Base-by-base conservation (phyloP, 2,797 vertebrate species). In the Pangasius djambal region DNA sequence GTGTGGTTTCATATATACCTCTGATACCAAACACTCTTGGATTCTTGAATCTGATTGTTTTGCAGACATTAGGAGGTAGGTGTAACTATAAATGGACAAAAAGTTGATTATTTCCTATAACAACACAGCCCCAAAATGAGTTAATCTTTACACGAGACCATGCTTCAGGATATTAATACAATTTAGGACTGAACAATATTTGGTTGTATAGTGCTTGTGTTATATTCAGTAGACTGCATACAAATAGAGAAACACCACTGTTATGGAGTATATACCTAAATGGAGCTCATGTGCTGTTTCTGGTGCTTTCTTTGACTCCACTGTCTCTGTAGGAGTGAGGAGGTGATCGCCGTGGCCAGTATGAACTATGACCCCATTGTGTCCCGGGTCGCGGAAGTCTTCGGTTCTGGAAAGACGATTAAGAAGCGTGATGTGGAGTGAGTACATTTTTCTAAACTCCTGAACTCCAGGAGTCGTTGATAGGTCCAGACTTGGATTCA, bases 281-380 rank as follows among this genome's bases (percentile, higher is more conserved):
- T 22, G 22, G 77, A 79, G 50, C 50, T 78, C 65, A 85, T 87
- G 79, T 20, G 88, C 48, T 90, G 85, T 87, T 52, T 79, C 65
- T 83, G 90, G 61, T 87, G 63, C 93, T 88, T 89, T 89, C 92
- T 92, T 69, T 50, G 40, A 67, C 83, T 50, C 28, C 63, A 67
- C 83, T 6, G 16, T 79, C 12, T 52, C 0, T 92, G 31, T 92
- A 99, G 99, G 96, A 97, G 96, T 0, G 99, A 99, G 18, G 99
- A 99, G 93, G 99, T 99, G 92, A 97, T 99, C 74, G 97, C 98
- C 0, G 98, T 99, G 90, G 97, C 98, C 94, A 99, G 98, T 95
- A 98, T 99, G 97, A 99, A 99, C 97, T 99, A 98, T 0, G 98
- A 99, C 92, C 99, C 98, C 2, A 98, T 99, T 0, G 98, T 99